These are phyloP conservation scores for Chelonus formosanus DNA, from an alignment of 2,888 invertebrate species.

Conservation along the genomic window DNA sequence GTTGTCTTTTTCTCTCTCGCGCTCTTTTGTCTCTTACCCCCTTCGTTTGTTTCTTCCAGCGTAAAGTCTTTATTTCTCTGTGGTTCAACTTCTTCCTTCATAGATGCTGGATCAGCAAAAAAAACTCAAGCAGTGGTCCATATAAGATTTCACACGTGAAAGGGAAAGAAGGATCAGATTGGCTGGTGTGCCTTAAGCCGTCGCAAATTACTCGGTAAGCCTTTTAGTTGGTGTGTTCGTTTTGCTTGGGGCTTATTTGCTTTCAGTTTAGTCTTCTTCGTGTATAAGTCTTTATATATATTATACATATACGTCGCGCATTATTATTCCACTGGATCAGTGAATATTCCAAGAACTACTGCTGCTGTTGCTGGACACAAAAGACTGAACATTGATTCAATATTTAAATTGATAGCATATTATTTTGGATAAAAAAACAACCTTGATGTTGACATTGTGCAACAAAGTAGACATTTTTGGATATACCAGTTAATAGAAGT, in stretches of 20 bases:
- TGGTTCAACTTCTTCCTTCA: slow-evolving; percentile 25
- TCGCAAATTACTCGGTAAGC: slow-evolving; percentile 63
- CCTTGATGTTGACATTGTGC: too few species aligned
- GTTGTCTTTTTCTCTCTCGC: background rate
- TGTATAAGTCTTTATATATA: background rate
- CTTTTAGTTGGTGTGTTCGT: slow-evolving; percentile 59
- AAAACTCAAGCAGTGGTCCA: slow-evolving; percentile 37
- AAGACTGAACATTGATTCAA: too few species aligned
- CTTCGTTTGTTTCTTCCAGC: slow-evolving; percentile 28
- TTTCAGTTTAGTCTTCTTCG: slow-evolving; percentile 7
- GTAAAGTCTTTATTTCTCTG: slow-evolving; percentile 14
- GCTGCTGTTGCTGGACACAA: too few species aligned
- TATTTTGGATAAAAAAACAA: too few species aligned
- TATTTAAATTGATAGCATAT: too few species aligned
- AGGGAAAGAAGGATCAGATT: slow-evolving; percentile 53
- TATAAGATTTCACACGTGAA: slow-evolving; percentile 57
- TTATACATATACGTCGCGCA: too few species aligned
- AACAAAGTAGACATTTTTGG: too few species aligned
- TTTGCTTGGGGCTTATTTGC: slow-evolving; percentile 45
- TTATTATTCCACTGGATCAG: too few species aligned
- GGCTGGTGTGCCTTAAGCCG: slow-evolving; percentile 59
- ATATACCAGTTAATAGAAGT: too few species aligned
- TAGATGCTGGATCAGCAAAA: slow-evolving; percentile 34
- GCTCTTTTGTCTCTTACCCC: slow-evolving; percentile 37
- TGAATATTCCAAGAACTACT: too few species aligned